A percentile compares a stretch with the other conserved stretches of the same genome.
Evolutionary conservation across 2,113 vertebrate genomes (phyloP).

Genomic region (Laterallus jamaicensis): DNA sequence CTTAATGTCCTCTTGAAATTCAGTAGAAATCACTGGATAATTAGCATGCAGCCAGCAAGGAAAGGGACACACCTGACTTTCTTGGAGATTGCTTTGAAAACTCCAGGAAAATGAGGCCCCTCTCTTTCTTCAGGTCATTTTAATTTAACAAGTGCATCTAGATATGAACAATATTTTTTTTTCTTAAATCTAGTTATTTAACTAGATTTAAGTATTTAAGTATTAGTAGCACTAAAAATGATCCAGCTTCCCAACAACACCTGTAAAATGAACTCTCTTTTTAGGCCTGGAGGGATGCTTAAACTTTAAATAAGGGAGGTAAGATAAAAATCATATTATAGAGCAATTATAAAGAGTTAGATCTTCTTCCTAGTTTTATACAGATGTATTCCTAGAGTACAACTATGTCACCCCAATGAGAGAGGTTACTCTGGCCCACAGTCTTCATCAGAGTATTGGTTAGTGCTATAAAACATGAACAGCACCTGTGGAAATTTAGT

Average conservation of each 20-base stretch:
- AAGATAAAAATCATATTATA: background rate
- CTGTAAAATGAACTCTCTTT: background rate
- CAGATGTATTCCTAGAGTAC: background rate
- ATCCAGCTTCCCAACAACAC: background rate
- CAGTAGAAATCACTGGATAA: background rate
- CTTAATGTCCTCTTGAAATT: background rate
- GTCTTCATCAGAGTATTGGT: background rate
- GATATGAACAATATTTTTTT: background rate
- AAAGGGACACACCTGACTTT: background rate
- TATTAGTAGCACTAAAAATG: background rate
- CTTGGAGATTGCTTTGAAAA: background rate
- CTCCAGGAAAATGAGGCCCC: background rate
- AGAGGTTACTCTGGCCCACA: background rate
- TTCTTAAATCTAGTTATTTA: background rate
- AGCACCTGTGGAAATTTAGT: background rate
- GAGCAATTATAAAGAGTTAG: background rate
- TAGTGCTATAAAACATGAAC: background rate
- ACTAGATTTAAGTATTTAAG: background rate
- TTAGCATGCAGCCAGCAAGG: fast-evolving
- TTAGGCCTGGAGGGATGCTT: background rate
- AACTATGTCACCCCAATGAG: background rate
- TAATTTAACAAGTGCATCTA: background rate
- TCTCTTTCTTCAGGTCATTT: background rate
- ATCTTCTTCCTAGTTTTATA: background rate
- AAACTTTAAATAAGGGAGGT: background rate